Percentiles rank a stretch among this genome's conserved stretches.
Conservation (phyloP, 2,113 vertebrate species). For the Psittacara wagleri region DNA sequence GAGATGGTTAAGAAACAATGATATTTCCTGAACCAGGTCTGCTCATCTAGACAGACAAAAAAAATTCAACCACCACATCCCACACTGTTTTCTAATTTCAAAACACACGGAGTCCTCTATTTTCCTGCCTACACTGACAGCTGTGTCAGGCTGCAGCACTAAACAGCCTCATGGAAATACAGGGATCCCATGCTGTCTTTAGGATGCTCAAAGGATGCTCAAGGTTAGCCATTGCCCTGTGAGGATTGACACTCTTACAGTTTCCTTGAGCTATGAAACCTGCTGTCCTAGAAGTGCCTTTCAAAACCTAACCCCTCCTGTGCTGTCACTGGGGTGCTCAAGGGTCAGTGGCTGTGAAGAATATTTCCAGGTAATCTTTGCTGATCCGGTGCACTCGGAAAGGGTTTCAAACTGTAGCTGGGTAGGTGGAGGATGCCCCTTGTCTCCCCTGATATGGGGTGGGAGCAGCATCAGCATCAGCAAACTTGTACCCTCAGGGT, state of each 20-base stretch:
- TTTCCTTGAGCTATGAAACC: background rate
- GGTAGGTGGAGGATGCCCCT: background rate
- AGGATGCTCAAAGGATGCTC: background rate
- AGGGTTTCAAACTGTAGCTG: background rate
- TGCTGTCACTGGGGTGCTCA: background rate
- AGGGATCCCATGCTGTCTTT: background rate
- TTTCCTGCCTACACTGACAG: background rate
- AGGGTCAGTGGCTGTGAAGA: background rate
- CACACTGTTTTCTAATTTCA: background rate
- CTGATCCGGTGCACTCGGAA: background rate
- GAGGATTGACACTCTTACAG: accelerated
- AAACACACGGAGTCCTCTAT: background rate
- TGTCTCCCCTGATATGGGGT: background rate
- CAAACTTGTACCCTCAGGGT: background rate
- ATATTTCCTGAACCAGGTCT: background rate
- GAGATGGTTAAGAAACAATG: background rate
- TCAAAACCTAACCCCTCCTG: background rate
- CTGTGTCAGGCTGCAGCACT: background rate
- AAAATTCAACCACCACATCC: background rate
- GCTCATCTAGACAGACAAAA: background rate
- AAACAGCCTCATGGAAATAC: background rate
- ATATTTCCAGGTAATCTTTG: background rate
- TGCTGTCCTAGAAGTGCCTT: background rate
- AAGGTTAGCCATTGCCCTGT: background rate
- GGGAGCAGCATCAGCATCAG: background rate